Evolutionary conservation across 2,888 invertebrate species (phyloP).

Genomic region (Ischnura elegans): DNA sequence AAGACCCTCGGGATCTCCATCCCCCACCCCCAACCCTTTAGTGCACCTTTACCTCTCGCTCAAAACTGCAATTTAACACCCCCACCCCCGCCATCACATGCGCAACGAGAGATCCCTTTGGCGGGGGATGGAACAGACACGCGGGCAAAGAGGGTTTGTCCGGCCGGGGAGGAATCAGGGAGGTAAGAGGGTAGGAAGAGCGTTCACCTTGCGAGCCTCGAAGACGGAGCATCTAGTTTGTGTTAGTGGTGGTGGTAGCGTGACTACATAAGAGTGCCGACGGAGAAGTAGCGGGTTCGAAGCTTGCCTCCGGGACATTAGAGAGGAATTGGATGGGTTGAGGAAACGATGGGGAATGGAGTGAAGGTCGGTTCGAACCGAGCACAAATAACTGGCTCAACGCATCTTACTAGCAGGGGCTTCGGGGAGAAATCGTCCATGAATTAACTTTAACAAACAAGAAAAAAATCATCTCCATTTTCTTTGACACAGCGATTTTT

Average conservation of each 20-base stretch:
- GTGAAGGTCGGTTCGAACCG: neutral
- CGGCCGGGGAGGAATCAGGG: neutral
- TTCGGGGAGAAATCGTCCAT: too few relatives aligned
- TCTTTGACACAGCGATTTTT: too few relatives aligned
- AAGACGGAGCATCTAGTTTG: neutral
- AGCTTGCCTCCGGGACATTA: slow-evolving; percentile 26
- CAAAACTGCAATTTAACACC: slow-evolving; percentile 18
- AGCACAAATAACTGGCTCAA: too few relatives aligned
- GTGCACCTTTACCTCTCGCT: neutral
- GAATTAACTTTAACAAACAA: too few relatives aligned
- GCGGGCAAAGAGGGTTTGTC: neutral
- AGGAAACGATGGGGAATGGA: neutral
- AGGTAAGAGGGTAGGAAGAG: neutral
- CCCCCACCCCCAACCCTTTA: neutral
- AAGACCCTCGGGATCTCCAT: neutral
- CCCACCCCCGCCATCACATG: neutral
- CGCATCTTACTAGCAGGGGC: too few relatives aligned
- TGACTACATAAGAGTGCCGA: slow-evolving; percentile 30
- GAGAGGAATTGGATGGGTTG: too few relatives aligned
- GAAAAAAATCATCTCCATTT: too few relatives aligned
- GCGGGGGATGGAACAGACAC: neutral
- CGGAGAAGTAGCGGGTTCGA: slow-evolving; percentile 31
- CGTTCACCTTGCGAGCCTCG: neutral
- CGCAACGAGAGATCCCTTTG: neutral
- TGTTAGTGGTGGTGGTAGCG: neutral